Evolutionary conservation across 2,888 invertebrate species (phyloP), one percentile per base, ranked within the genome.

Genomic region (Cylloceria caligata): DNA sequence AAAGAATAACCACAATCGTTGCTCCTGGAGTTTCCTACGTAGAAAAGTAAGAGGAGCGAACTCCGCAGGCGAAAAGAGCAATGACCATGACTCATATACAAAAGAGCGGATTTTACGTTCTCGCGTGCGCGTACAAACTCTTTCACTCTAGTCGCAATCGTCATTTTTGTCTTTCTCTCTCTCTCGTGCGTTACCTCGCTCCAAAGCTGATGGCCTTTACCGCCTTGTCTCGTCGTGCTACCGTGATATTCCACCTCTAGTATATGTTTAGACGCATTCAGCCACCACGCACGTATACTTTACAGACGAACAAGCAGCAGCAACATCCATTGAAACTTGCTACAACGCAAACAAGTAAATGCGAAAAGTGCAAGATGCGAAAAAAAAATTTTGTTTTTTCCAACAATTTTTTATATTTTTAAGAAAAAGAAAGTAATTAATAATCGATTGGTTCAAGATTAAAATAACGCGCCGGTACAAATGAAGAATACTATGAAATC

Each of bases 41-140:
- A 64, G 49, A 73, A 83, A 85, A 84, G 85, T 85, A 84, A 86
- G 83, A 85, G 86, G 84, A 79, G 65, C 64, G 64, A 34, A 72
- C 78, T 69, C 72, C 76, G 75, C 72, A 57, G 75, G 81, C 78
- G 83, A 84, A 81, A n/a, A 81, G 86, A 81, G 84, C 83, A 85
- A 83, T 81, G 86, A 83, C 86, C 86, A 84, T 86, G 86, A 86
- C 86, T 86, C 83, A 86, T 86, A 83, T 86, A 83, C 67, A 57
- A 67, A 60, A 76, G 79, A 83, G 49, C 76, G 74, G 64, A 81
- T 84, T 81, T 83, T 78, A 68, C 80, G 81, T 83, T 65, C 67
- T 62, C 55, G 76, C 76, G 68, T 52, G 67, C 62, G 42, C 71
- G 16, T 36, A 27, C 69, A 34, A 65, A 72, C 69, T 42, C 77